Base-by-base conservation (phyloP, 2,113 vertebrate species). In the Gymnogyps californianus region DNA sequence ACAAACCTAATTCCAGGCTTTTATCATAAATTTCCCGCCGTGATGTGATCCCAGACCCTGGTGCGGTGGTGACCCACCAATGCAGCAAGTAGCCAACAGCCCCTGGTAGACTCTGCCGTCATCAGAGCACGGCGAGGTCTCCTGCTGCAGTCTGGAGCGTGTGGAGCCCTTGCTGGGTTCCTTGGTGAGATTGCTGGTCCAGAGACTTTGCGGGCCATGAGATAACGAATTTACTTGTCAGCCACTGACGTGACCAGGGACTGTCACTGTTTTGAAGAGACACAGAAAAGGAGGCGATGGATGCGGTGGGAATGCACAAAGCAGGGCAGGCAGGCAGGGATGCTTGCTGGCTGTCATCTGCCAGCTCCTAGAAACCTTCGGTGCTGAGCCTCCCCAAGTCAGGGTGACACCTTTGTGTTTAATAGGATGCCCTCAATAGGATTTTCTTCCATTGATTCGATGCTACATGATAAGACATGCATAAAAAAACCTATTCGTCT, bases 21-120 rank as follows among this genome's bases (percentile, higher is more conserved):
- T 58, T 46, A 20, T 46, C 31, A 4, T 54, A 11, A 28, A 32
- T 44, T 72, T 26, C 9, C 6, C 36, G 12, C 36, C 1, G 1
- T 11, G 21, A 19, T 9, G 8, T 16, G 40, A 13, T 36, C 10
- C 31, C 31, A 64, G 38, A 9, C 16, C 32, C 40, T 21, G 55
- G 19, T 51, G 69, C 0, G 3, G 16, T n/a, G 36, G 36, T n/a
- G 62, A 20, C 34, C 16, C 34, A 36, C 31, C 12, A 13, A 2
- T 7, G 24, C 7, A 21, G 38, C 58, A 32, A 5, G 18, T 8
- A 19, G 15, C 64, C 57, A 46, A 3, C 31, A 44, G 32, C 10
- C 10, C 32, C 17, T 16, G 16, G 24, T 38, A 21, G 26, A 58
- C 10, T 9, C 13, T 25, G 4, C 16, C 0, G 0, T 11, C 44